Base-by-base conservation (phyloP, 2,888 invertebrate species). In the Chloroclysta siterata region DNA sequence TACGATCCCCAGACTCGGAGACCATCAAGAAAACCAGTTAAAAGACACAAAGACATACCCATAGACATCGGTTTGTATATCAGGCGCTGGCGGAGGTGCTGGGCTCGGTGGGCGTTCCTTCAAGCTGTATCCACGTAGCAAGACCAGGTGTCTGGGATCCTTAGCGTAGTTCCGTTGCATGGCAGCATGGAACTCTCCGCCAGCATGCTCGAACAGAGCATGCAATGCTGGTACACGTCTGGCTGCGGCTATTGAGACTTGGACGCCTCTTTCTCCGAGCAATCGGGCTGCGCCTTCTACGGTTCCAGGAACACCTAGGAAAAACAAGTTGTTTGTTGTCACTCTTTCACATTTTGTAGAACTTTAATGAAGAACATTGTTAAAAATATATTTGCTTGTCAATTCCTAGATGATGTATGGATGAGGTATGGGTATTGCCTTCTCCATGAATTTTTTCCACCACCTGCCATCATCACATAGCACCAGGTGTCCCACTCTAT, bases 161-260 rank as follows among this genome's bases (percentile, higher is more conserved):
- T 98, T 97, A 0, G 98, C 97, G 83, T 98, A 99, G 84, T 98
- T 98, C 84, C 98, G 97, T 13, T 96, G 96, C 74, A 96, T 96
- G 0, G 96, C 95, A 0, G 95, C 94, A 53, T 94, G 95, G 56
- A 97, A 90, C 84, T 98, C 98, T 0, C 98, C 97, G 8, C 98
- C 98, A 2, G 97, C 97, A 82, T 97, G 97, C 83, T 98, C 98
- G 88, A 97, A 99, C 6, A 99, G 88, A 78, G 97, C 96, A 73
- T 96, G 96, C 1, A 99, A 87, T 0, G 96, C 95, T 0, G 98
- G 96, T 72, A 98, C 96, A 83, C 98, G 97, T 53, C 98, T 94
- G 0, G 99, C 98, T 0, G 98, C 97, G 59, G 98, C 95, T 41
- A 99, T 95, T 0, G 98, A 98, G 50, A 99, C 90, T 81, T 97